A percentile compares a stretch with the other conserved stretches of the same genome.
Evolutionary conservation across 2,797 vertebrate genomes (phyloP).

Genomic region (Limosa lapponica): DNA sequence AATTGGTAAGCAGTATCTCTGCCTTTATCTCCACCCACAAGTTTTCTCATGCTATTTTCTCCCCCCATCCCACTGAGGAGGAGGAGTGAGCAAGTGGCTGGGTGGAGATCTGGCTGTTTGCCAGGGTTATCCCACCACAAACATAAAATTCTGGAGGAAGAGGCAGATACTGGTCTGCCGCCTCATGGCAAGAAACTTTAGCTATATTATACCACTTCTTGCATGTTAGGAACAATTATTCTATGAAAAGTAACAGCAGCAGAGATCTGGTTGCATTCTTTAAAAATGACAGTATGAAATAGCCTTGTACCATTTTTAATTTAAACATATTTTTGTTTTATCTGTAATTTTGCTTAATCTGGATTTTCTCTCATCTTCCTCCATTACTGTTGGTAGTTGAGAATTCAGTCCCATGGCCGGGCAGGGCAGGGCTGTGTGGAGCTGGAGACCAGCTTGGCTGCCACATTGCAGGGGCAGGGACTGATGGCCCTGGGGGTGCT

Average conservation of each 20-base stretch:
- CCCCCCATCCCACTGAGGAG: background rate
- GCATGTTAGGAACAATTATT: background rate
- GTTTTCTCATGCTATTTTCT: background rate
- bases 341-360: background rate
- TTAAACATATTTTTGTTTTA: background rate
- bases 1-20: background rate
- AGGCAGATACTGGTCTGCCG: background rate
- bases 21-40: background rate
- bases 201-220: background rate
- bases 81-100: background rate
- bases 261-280: background rate
- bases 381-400: background rate
- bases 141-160: background rate
- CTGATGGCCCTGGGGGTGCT: background rate
- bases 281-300: background rate
- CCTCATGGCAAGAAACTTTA: background rate
- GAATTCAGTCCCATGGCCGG: background rate
- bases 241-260: background rate
- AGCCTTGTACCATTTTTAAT: background rate
- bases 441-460: background rate
- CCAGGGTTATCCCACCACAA: background rate
- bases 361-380: background rate
- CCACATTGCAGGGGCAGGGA: accelerated
- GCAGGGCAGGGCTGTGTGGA: background rate
- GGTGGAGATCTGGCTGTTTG: background rate